Evolutionary conservation across 2,888 invertebrate genomes (phyloP).

Genomic region (Neoitamus cyanurus): DNA sequence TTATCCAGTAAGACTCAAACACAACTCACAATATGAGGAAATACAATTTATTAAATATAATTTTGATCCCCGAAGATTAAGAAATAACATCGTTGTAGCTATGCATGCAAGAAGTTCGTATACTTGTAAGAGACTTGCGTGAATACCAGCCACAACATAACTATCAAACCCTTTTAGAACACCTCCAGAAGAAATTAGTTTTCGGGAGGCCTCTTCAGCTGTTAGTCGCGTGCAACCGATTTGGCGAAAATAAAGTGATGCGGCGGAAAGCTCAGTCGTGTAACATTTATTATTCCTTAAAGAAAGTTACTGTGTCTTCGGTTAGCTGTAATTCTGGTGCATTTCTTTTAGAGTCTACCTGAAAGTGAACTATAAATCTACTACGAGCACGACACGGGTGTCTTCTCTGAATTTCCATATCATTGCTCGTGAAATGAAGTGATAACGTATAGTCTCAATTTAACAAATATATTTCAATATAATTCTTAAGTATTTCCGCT

Average conservation of each 20-base stretch:
- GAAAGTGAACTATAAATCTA: neutral
- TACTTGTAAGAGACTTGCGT: neutral
- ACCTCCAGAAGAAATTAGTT: neutral
- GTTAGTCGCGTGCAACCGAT: neutral
- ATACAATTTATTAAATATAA: neutral
- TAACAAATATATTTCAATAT: too few relatives aligned
- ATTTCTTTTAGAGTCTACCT: neutral
- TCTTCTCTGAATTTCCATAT: conserved; percentile 48
- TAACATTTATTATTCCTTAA: neutral
- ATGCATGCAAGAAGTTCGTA: neutral
- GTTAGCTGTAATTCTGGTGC: neutral
- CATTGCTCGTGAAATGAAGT: neutral
- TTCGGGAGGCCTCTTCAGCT: neutral
- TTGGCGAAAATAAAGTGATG: neutral
- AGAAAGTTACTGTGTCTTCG: neutral
- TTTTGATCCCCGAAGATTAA: neutral
- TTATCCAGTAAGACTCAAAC: too few relatives aligned
- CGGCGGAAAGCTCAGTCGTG: neutral
- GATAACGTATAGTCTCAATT: neutral
- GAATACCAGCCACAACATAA: neutral
- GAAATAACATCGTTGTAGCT: neutral
- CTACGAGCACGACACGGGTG: too few relatives aligned
- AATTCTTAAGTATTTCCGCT: neutral
- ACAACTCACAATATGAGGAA: neutral
- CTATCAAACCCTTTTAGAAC: neutral